Conservation (phyloP, 2,797 vertebrate genomes). For the Notolabrus celidotus region DNA sequence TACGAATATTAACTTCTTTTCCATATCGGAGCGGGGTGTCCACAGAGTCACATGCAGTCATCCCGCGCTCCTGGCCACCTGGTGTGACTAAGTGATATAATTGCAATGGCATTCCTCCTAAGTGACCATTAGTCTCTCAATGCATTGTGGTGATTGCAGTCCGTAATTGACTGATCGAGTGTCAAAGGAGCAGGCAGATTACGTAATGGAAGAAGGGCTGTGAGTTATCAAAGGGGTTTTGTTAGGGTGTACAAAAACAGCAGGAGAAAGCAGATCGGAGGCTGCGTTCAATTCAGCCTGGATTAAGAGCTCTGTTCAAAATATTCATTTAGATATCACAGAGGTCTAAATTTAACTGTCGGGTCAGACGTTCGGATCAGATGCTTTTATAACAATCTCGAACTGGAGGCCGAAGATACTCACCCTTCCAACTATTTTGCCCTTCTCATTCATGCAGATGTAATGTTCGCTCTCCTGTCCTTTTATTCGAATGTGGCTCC, state of each 20-base stretch:
- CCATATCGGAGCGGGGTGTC: conserved; percentile 23
- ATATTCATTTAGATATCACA: conserved; percentile 37
- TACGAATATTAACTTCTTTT: conserved; percentile 47
- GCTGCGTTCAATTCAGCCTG: conserved; percentile 37
- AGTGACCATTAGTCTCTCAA: conserved; percentile 82
- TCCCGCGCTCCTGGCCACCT: conserved; percentile 71
- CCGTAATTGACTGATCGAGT: conserved; percentile 84
- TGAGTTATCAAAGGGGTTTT: conserved; percentile 81
- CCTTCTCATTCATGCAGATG: conserved; percentile 90
- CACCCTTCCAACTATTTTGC: conserved; percentile 89
- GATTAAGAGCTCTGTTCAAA: conserved; percentile 52
- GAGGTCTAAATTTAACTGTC: neutral
- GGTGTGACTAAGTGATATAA: conserved; percentile 81
- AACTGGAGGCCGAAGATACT: conserved; percentile 46
- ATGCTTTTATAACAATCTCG: neutral
- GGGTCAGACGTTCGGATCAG: neutral
- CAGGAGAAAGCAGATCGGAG: conserved; percentile 59
- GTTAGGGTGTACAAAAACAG: conserved; percentile 71
- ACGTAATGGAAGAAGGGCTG: conserved; percentile 81
- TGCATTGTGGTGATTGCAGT: conserved; percentile 82
- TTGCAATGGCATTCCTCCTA: conserved; percentile 78
- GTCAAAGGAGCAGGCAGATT: conserved; percentile 79
- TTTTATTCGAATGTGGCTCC: conserved; percentile 88
- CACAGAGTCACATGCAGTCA: conserved; percentile 51
- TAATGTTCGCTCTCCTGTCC: conserved; percentile 90